These are phyloP conservation scores for Phalanger gymnotis DNA, from an alignment of 2,797 vertebrate species.

Conservation along the genomic window DNA sequence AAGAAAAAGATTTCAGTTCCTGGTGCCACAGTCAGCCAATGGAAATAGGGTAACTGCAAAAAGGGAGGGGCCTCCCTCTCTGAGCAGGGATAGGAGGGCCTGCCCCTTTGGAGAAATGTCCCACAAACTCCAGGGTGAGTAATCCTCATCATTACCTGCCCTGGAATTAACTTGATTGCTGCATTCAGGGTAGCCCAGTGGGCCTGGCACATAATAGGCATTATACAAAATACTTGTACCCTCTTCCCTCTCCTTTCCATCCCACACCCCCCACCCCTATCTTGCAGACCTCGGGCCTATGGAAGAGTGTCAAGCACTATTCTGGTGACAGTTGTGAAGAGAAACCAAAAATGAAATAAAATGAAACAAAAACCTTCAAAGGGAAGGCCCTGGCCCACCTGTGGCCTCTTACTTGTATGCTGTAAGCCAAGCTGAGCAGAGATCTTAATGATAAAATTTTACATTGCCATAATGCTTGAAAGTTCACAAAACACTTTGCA, in stretches of 20 bases:
- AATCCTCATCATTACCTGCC: constrained; percentile 19
- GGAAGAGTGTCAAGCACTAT: constrained; percentile 12
- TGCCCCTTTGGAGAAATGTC: constrained; percentile 25
- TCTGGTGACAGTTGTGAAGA: constrained; percentile 13
- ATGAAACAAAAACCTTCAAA: background rate
- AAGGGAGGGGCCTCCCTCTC: background rate
- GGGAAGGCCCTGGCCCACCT: background rate
- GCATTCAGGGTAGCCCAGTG: constrained; percentile 7
- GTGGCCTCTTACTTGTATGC: background rate
- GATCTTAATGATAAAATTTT: background rate
- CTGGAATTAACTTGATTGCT: constrained; percentile 46
- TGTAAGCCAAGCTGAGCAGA: background rate
- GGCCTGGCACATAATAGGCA: background rate
- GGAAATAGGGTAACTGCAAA: constrained; percentile 34
- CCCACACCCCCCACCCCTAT: background rate
- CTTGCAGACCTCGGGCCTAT: background rate
- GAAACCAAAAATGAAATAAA: background rate
- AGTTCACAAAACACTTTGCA: background rate
- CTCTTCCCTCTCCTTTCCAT: background rate
- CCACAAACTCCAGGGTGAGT: constrained; percentile 11
- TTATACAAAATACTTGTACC: background rate
- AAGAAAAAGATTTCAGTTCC: constrained; percentile 25
- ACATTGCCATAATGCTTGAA: background rate
- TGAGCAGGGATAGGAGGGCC: constrained; percentile 32
- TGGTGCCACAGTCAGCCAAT: background rate